Evolutionary conservation across 2,113 vertebrate species (phyloP).

Genomic region (Cichladusa arquata): DNA sequence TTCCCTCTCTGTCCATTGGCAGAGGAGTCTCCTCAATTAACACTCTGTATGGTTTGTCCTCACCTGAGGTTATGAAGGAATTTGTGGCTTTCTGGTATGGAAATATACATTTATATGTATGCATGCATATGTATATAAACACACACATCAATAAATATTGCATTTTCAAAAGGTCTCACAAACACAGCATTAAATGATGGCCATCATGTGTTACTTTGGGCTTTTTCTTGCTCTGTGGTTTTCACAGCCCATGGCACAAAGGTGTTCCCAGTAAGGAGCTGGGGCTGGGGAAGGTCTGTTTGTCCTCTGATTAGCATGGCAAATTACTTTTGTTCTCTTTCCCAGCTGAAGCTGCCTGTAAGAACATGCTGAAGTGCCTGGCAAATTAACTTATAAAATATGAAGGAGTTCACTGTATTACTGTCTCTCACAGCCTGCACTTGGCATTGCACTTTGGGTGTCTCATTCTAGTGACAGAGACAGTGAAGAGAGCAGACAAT

Average conservation of each 20-base stretch:
- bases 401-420: neutral
- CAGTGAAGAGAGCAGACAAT: slow-evolving; percentile 9
- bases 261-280: neutral
- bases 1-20: neutral
- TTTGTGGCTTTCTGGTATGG: neutral
- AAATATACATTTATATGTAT: neutral
- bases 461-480: slow-evolving; percentile 1
- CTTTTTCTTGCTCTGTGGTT: neutral
- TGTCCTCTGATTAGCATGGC: neutral
- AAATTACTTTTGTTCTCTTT: neutral
- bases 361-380: neutral
- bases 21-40: neutral
- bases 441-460: neutral
- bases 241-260: neutral
- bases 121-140: no score
- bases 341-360: neutral
- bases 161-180: neutral
- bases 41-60: neutral
- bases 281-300: neutral
- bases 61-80: neutral
- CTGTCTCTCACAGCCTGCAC: neutral
- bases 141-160: neutral
- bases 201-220: neutral
- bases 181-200: neutral
- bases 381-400: slow-evolving; percentile 34